These are phyloP conservation scores for Anolis sagrei DNA, from an alignment of 2,113 vertebrate species.

Conservation along the genomic window DNA sequence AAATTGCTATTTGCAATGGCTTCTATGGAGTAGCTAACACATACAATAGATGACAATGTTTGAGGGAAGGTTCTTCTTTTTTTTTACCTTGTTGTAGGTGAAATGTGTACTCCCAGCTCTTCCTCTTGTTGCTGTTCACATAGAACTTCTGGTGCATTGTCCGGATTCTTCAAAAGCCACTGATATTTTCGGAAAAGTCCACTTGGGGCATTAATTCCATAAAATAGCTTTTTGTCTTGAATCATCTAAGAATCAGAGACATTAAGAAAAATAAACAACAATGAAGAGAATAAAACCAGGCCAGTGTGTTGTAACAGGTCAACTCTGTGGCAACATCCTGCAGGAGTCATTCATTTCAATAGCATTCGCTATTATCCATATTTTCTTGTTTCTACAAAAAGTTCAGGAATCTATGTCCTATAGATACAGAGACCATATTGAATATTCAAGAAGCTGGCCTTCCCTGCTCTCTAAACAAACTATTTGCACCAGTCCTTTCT, in stretches of 20 bases:
- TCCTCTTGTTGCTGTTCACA: conserved; percentile 64
- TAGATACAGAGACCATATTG: too few species aligned
- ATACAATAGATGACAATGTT: neutral
- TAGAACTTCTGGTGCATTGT: conserved; percentile 38
- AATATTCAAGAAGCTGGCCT: too few species aligned
- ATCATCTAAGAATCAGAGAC: conserved; percentile 70
- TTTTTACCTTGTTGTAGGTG: conserved; percentile 77
- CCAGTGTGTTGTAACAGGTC: too few species aligned
- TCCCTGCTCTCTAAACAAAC: neutral
- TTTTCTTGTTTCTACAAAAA: too few species aligned
- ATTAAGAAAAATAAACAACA: neutral
- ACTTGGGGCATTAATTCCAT: conserved; percentile 79
- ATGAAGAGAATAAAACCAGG: neutral
- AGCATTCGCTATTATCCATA: too few species aligned
- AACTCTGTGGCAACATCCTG: too few species aligned
- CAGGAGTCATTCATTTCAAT: too few species aligned
- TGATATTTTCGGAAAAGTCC: conserved; percentile 81
- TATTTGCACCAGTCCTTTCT: neutral
- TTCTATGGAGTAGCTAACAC: neutral
- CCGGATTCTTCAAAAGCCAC: conserved; percentile 78
- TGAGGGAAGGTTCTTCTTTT: too few species aligned
- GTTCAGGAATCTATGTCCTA: too few species aligned
- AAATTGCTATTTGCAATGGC: neutral
- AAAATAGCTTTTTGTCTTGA: conserved; percentile 79
- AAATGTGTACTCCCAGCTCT: neutral